These are phyloP conservation scores for Alligator sinensis DNA, from an alignment of 2,113 vertebrate species.

Conservation along the genomic window DNA sequence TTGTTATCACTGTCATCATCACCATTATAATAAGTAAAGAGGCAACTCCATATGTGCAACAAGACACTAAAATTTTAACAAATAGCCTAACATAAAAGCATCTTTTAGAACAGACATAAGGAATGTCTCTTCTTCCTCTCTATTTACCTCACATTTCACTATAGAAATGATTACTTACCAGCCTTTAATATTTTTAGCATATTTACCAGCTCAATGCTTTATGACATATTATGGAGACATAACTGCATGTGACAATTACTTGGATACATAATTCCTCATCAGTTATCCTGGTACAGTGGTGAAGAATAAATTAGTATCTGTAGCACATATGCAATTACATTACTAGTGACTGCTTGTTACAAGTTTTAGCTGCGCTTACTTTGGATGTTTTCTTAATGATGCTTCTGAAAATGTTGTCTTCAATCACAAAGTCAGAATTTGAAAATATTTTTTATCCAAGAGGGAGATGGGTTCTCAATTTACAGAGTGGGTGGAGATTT, in stretches of 20 bases:
- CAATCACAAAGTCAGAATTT: not conserved
- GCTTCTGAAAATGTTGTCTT: not conserved
- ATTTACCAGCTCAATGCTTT: not conserved
- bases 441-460: not conserved
- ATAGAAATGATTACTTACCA: not conserved
- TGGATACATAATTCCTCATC: not conserved
- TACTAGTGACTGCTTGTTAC: not conserved
- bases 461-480: not conserved
- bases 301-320: not conserved
- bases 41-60: not conserved
- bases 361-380: not conserved
- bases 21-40: too few relatives aligned
- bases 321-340: not conserved
- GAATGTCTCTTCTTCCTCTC: not conserved
- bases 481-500: not conserved
- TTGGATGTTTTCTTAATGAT: not conserved
- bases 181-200: not conserved
- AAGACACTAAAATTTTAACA: not conserved
- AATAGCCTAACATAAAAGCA: not conserved
- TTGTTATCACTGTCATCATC: not conserved
- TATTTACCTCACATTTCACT: not conserved
- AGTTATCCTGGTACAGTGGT: not conserved
- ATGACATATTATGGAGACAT: rapidly evolving
- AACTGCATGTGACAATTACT: not conserved
- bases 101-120: not conserved